Evolutionary conservation across 2,113 vertebrate species (phyloP).

Genomic region (Stercorarius parasiticus): DNA sequence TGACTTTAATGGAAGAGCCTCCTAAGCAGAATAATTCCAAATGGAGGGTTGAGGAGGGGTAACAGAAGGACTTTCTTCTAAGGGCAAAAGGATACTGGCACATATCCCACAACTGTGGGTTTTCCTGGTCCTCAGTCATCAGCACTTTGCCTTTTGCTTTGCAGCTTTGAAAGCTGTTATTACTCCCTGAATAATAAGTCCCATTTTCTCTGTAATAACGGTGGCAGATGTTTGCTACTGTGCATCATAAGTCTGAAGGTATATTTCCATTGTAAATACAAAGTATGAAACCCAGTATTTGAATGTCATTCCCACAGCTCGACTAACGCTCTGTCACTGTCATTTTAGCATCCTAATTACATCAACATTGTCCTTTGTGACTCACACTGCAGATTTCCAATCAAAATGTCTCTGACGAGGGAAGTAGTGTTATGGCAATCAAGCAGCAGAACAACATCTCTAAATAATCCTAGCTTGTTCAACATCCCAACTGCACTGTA

Average conservation of each 20-base stretch:
- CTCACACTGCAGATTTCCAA: constrained; percentile 34
- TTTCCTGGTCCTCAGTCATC: background rate
- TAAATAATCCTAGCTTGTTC: constrained; percentile 3
- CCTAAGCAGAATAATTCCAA: background rate
- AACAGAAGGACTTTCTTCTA: background rate
- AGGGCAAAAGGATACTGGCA: background rate
- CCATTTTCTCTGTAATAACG: background rate
- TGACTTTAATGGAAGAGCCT: background rate
- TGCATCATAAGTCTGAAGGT: background rate
- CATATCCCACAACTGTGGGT: background rate
- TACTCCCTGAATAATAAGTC: background rate
- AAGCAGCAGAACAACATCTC: background rate
- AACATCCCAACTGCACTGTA: background rate
- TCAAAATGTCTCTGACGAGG: constrained; percentile 37
- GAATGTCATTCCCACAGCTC: constrained; percentile 8
- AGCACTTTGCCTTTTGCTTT: background rate
- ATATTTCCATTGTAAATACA: background rate
- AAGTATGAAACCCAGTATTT: constrained; percentile 3
- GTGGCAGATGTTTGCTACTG: background rate
- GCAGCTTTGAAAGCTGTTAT: background rate
- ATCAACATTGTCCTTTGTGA: constrained; percentile 45
- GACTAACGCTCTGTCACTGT: background rate
- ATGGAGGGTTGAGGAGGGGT: background rate
- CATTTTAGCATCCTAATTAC: constrained; percentile 42
- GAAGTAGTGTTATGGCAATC: background rate